phyloP scores from a whole-genome alignment of 2,113 vertebrate genomes.

The Polyodon spathula region DNA sequence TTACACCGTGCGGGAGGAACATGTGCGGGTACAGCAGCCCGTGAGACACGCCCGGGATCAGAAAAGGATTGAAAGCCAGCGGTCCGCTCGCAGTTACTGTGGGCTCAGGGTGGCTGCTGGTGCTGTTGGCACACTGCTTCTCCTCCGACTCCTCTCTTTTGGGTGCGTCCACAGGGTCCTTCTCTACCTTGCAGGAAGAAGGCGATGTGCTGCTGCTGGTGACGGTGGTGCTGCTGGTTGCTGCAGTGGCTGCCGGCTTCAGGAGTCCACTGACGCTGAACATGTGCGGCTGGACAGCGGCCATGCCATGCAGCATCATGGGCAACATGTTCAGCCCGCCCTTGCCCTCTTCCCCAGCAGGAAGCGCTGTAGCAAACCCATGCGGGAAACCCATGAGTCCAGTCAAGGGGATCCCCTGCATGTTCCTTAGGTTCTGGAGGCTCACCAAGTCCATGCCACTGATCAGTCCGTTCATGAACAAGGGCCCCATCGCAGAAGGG shows the following conservation, averaged over 20 bases:
- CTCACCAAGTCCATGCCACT: constrained; percentile 92
- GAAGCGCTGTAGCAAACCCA: constrained; percentile 65
- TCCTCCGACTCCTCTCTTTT: no score
- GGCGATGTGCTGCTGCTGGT: constrained; percentile 36
- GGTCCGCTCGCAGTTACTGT: constrained; percentile 71
- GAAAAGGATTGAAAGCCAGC: constrained; percentile 94
- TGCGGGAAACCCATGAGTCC: constrained; percentile 91
- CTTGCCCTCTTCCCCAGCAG: constrained; percentile 73
- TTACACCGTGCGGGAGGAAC: constrained; percentile 88
- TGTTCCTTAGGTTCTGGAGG: constrained; percentile 80
- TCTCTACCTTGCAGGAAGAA: no score
- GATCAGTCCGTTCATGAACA: constrained; percentile 93
- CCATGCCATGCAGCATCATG: constrained; percentile 94
- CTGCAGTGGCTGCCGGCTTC: constrained; percentile 34
- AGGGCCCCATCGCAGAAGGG: constrained; percentile 61
- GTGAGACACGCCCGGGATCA: constrained; percentile 92
- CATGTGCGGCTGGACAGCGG: constrained; percentile 68
- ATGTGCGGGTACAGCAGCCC: constrained; percentile 94
- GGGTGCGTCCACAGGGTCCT: no score
- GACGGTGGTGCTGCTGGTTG: constrained; percentile 16
- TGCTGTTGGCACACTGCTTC: no score
- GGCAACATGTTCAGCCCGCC: constrained; percentile 86
- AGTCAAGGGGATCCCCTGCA: constrained; percentile 83
- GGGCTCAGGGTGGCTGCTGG: constrained; percentile 56
- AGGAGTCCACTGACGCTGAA: constrained; percentile 84